Conservation (phyloP, 2,888 invertebrate genomes). For the Ligdia adustata region DNA sequence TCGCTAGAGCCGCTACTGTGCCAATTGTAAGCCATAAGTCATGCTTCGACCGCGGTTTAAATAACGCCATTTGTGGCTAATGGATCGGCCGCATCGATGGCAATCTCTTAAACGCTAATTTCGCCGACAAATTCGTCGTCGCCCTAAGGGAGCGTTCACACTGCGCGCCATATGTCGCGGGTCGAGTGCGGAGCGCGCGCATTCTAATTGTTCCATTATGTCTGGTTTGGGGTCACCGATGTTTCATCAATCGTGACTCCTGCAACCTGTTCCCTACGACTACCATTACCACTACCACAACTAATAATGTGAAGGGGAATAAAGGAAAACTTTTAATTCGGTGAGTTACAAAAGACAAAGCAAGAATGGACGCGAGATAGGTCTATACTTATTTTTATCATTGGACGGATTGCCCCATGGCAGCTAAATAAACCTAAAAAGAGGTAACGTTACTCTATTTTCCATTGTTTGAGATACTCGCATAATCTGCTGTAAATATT, state of each 20-base stretch:
- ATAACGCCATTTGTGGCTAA: slow-evolving; percentile 77
- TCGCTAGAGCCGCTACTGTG: slow-evolving; percentile 9
- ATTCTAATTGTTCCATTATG: slow-evolving; percentile 65
- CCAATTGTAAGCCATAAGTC: slow-evolving; percentile 15
- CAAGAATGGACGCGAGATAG: too few relatives aligned
- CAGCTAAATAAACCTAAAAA: too few relatives aligned
- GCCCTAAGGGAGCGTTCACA: slow-evolving; percentile 39
- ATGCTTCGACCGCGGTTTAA: slow-evolving; percentile 41
- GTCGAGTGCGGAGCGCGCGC: slow-evolving; percentile 44
- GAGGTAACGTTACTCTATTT: too few relatives aligned
- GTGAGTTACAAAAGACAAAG: too few relatives aligned
- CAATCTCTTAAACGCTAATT: slow-evolving; percentile 79
- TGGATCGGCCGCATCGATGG: slow-evolving; percentile 73
- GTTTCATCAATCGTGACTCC: slow-evolving; percentile 25
- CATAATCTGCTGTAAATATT: too few relatives aligned
- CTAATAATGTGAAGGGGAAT: slow-evolving; percentile 6
- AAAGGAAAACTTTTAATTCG: background rate
- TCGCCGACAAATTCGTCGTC: slow-evolving; percentile 44
- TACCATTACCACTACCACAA: too few relatives aligned
- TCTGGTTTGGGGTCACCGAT: slow-evolving; percentile 41
- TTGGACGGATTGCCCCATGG: too few relatives aligned
- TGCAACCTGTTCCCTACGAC: slow-evolving; percentile 16
- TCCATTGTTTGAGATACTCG: too few relatives aligned
- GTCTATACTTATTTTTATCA: too few relatives aligned
- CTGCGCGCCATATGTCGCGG: slow-evolving; percentile 72